A percentile compares a stretch with the other conserved stretches of the same genome.
Conservation (phyloP, 2,888 invertebrate genomes). For the Mycalesis mineus region DNA sequence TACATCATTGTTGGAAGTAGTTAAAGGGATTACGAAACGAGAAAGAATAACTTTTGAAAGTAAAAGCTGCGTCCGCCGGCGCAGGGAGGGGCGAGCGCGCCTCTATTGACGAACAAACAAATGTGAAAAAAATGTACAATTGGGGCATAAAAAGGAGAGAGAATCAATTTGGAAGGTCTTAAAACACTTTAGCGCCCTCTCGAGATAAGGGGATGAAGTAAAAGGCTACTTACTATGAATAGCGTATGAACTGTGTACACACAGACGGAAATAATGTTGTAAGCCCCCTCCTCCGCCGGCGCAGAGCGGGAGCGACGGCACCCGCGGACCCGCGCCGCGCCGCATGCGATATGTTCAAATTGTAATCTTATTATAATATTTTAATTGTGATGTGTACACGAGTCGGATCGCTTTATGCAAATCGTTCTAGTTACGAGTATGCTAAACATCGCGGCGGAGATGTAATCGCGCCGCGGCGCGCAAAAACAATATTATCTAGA, state of each 20-base stretch:
- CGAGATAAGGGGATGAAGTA: constrained; percentile 19
- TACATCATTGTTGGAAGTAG: not conserved
- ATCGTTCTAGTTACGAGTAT: constrained; percentile 4
- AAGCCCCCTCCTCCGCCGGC: too few relatives aligned
- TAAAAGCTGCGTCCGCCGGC: too few relatives aligned
- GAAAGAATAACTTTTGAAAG: not conserved
- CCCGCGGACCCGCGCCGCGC: too few relatives aligned
- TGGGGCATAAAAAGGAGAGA: constrained; percentile 15
- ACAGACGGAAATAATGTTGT: not conserved
- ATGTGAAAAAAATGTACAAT: constrained; percentile 4
- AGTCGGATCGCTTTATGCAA: constrained; percentile 1
- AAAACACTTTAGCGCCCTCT: constrained; percentile 25
- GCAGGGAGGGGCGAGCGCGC: not conserved
- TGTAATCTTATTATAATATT: not conserved
- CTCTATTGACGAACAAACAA: not conserved
- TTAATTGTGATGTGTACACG: not conserved
- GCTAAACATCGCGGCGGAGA: constrained; percentile 13
- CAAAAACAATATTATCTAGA: constrained; percentile 22
- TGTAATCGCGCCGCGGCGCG: constrained; percentile 15
- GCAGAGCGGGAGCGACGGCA: too few relatives aligned
- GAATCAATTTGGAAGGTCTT: constrained; percentile 29
- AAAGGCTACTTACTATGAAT: constrained; percentile 23
- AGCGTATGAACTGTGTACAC: constrained; percentile 19
- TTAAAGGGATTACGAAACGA: not conserved
- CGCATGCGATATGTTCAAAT: too few relatives aligned